Conservation (phyloP, 2,113 vertebrate genomes). For the Struthidea cinerea region DNA sequence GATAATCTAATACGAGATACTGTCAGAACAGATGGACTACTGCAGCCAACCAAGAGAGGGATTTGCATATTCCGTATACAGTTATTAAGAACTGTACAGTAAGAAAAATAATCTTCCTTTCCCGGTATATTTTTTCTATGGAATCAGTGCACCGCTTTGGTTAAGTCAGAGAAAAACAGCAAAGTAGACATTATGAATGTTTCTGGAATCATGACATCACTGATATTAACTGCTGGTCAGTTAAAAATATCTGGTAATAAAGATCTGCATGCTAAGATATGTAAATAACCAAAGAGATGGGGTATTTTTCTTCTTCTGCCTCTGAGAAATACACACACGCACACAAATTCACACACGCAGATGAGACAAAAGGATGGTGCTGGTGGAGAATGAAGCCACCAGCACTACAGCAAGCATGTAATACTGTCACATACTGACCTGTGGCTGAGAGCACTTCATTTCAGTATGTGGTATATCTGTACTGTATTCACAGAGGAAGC, state of each 20-base stretch:
- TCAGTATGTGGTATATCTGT: not conserved
- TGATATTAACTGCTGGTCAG: not conserved
- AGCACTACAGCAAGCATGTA: not conserved
- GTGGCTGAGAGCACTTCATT: not conserved
- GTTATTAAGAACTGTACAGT: constrained; percentile 4
- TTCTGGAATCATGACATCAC: not conserved
- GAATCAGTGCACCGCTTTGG: not conserved
- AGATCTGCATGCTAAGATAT: not conserved
- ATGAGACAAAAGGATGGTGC: not conserved
- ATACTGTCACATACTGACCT: not conserved
- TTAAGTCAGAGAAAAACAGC: not conserved
- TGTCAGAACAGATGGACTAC: constrained; percentile 37
- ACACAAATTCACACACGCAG: not conserved
- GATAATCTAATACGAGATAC: not conserved
- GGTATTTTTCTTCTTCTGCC: not conserved
- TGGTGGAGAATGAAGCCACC: not conserved
- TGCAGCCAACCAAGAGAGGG: not conserved
- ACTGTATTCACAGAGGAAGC: not conserved
- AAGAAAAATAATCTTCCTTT: not conserved
- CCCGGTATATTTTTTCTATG: not conserved
- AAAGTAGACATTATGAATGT: not conserved
- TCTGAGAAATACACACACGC: not conserved
- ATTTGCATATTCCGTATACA: not conserved
- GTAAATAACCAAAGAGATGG: not conserved
- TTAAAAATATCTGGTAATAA: not conserved